A percentile compares a stretch with the other conserved stretches of the same genome.
phyloP scores from a whole-genome alignment of 2,888 invertebrate species.

The Mystacides longicornis region DNA sequence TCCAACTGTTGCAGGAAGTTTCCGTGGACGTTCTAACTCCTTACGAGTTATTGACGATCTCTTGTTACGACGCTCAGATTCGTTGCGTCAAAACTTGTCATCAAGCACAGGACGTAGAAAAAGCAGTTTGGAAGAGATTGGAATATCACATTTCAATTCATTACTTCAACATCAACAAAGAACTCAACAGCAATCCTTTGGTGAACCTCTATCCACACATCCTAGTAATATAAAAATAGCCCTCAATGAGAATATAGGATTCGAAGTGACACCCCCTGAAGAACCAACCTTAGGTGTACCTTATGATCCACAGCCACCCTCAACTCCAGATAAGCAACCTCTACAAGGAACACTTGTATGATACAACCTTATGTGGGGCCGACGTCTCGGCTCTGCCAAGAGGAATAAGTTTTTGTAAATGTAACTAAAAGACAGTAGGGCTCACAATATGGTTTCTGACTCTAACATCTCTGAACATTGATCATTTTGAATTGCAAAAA shows the following conservation, averaged over 20 bases:
- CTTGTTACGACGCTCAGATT: constrained; percentile 73
- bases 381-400: constrained; percentile 70
- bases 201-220: constrained; percentile 48
- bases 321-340: constrained; percentile 59
- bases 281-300: constrained; percentile 51
- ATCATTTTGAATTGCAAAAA: neutral
- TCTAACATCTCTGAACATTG: neutral
- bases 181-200: constrained; percentile 34
- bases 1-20: constrained; percentile 72
- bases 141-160: constrained; percentile 71
- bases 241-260: constrained; percentile 76
- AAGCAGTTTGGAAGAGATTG: constrained; percentile 80
- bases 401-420: constrained; percentile 53
- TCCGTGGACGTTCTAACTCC: constrained; percentile 78
- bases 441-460: neutral
- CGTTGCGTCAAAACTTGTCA: constrained; percentile 74
- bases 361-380: constrained; percentile 92
- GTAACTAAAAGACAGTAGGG: neutral
- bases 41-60: constrained; percentile 82
- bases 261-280: constrained; percentile 70
- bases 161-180: constrained; percentile 47
- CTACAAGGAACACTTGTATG: constrained; percentile 90
- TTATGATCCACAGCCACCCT: constrained; percentile 43
- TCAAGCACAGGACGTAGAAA: constrained; percentile 60
- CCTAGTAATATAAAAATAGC: constrained; percentile 77